These are phyloP conservation scores for Eulemur coronatus DNA, from an alignment of 2,797 vertebrate genomes.

Conservation along the genomic window DNA sequence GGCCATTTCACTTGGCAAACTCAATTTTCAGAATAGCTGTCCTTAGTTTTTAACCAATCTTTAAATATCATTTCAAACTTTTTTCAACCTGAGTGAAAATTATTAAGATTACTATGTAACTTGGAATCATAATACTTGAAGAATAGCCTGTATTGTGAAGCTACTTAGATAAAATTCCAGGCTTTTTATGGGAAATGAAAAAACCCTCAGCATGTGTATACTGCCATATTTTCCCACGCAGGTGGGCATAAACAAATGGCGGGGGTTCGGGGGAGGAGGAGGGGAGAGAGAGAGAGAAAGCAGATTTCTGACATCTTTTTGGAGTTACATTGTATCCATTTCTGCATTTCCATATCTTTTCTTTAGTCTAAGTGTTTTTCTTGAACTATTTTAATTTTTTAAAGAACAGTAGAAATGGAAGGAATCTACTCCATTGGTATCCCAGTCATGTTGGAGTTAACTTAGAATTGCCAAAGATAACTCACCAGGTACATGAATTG, in stretches of 20 bases:
- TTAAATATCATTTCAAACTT: neutral
- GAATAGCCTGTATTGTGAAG: neutral
- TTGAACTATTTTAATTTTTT: neutral
- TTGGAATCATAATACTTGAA: neutral
- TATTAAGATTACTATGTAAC: neutral
- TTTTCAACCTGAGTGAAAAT: neutral
- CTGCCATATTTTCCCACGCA: neutral
- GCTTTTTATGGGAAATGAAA: neutral
- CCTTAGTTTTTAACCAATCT: neutral
- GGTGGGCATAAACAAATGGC: neutral
- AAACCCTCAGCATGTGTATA: neutral
- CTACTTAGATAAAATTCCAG: neutral
- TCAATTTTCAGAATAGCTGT: neutral
- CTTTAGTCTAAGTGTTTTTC: neutral
- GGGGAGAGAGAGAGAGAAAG: neutral
- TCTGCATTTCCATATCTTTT: neutral
- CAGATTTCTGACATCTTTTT: neutral
- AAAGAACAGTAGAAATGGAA: neutral
- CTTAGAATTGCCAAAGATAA: neutral
- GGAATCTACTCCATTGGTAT: neutral
- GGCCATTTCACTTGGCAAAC: neutral
- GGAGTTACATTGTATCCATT: neutral
- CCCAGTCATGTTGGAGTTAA: neutral
- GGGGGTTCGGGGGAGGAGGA: neutral
- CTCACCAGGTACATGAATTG: neutral